phyloP scores from a whole-genome alignment of 37 sponge, comb jelly and placozoan genomes.

The Eunapius fragilis region DNA sequence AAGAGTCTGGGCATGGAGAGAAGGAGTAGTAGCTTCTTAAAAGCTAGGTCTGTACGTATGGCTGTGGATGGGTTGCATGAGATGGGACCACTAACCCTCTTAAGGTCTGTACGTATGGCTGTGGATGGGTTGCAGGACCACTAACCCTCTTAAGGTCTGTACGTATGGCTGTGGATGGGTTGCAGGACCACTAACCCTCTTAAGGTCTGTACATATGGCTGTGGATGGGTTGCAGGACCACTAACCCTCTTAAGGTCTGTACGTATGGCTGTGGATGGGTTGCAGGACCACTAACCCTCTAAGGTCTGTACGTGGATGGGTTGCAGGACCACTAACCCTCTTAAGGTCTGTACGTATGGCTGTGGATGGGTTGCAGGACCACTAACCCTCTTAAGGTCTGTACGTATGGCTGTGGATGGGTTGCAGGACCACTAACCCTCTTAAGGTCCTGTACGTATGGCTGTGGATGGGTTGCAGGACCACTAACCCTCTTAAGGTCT shows the following conservation, averaged over 20 bases:
- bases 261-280: background rate
- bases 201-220: background rate
- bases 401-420: background rate
- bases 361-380: background rate
- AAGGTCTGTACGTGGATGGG: background rate
- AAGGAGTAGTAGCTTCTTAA: too few species aligned
- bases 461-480: background rate
- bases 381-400: too few species aligned
- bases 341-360: background rate
- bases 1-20: constrained; percentile 2
- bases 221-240: background rate
- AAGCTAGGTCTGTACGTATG: too few species aligned
- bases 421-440: background rate
- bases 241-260: too few species aligned
- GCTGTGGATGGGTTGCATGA: background rate
- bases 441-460: too few species aligned
- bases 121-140: background rate
- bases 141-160: too few species aligned
- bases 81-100: constrained; percentile 16
- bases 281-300: background rate
- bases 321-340: background rate
- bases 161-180: background rate
- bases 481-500: too few species aligned
- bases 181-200: background rate
- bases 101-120: background rate